Evolutionary conservation across 2,113 vertebrate species (phyloP), one percentile per base, ranked within the genome.

Genomic region (Hippocampus barbouri): DNA sequence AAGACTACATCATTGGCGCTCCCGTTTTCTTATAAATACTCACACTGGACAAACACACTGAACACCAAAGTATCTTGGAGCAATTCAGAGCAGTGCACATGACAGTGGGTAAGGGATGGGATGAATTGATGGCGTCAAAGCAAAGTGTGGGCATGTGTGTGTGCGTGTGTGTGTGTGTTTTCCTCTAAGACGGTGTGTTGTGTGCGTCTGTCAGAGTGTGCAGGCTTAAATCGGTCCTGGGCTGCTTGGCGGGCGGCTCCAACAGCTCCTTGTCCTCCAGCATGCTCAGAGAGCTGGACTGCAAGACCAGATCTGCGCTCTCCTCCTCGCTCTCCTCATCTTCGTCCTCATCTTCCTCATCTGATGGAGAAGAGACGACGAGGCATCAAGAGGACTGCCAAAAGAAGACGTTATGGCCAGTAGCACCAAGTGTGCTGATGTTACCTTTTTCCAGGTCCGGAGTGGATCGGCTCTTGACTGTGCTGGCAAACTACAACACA

Each of bases 311-410:
- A 56, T 95, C 94, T 61, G 92, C 92, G 15, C 91, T 83, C 47
- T 96, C 95, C 0, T 97, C 95, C 0, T 96, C 95, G 2, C 93
- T 96, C 71, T 97, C 94, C 2, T 97, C 95, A 0, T 96, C 95
- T 8, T 96, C 95, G 0, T 96, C 95, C 2, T 96, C 95, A 45
- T 97, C 95, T 89, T 89, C 85, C 49, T 89, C 84, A 49, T 87
- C 89, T 83, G 73, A 57, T 23, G 84, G 59, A 86, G 1, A 79
- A 45, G n/a, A 76, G 8, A 5, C 27, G 63, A 2, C 21, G 38
- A 62, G 56, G 41, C 53, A 25, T 25, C 45, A 49, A 57, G 40
- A 2, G 18, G 16, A 14, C 16, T 34, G 11, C 9, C 5, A 4
- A 59, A 45, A 14, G 25, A 59, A 53, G 49, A 53, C 16, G 2